Evolutionary conservation across 1,140 invertebrate genomes (phyloP), one percentile per base, ranked within the genome.

Genomic region (Manduca sexta): DNA sequence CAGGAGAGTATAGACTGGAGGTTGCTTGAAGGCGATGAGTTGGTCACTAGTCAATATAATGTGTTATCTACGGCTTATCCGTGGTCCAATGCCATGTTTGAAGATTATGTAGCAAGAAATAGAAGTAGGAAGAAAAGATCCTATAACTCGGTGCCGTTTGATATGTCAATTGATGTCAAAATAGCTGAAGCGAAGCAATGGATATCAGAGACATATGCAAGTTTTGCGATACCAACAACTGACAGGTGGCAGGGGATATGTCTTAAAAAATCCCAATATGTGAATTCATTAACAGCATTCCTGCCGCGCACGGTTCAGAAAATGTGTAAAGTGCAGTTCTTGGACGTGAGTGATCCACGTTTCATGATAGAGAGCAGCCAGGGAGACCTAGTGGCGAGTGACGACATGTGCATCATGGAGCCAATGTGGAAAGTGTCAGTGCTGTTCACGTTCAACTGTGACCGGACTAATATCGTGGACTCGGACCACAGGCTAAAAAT

Each of bases 141-240:
- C 68, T 74, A 74, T 48, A 60, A 60, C 45, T 49, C 69, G 56
- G 57, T 81, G 81, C 71, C 85, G 52, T 82, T 90, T 51, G 78
- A 88, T 66, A 82, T 90, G 88, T 67, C 79, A 62, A 65, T 86
- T 78, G 62, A 83, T 68, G 74, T 80, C 54, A 77, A 88, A 73
- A 84, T 91, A 50, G 84, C 91, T 2, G 91, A 93, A 47, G 93
- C 93, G 5, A 94, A 92, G 62, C 91, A 93, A 66, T 94, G 93
- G 93, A 91, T 93, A 66, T 92, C 93, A 1, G 93, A 95, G 74
- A 95, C 93, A 0, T 90, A 94, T 46, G 93, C 93, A 3, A 94
- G 93, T 10, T 95, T 93, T 64, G 90, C 93, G 3, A 94, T 95
- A 80, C 93, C 93, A 17, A 93, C 92, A 10, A 90, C 90, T 10